A percentile compares a stretch with the other conserved stretches of the same genome.
These are phyloP conservation scores for Micrastur ruficollis DNA, from an alignment of 2,797 vertebrate species.

Conservation along the genomic window DNA sequence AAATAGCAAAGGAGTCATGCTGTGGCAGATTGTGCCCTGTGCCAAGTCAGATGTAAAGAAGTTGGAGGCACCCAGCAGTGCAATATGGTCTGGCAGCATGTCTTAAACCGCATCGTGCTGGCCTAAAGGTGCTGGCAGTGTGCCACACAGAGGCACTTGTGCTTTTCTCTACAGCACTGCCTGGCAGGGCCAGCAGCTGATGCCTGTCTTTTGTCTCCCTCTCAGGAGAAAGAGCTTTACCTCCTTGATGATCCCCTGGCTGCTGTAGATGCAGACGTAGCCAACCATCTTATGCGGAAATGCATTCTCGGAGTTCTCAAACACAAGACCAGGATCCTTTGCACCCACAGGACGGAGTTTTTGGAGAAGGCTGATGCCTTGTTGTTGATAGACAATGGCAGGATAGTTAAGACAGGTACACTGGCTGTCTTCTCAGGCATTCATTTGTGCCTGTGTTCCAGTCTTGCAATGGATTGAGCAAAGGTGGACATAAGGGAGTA, in stretches of 20 bases:
- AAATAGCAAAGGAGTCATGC: background rate
- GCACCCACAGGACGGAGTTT: conserved; percentile 91
- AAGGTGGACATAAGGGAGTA: background rate
- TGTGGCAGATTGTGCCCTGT: background rate
- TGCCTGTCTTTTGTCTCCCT: background rate
- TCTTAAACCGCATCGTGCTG: background rate
- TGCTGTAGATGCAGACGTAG: conserved; percentile 91
- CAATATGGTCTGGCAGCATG: background rate
- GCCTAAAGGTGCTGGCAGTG: background rate
- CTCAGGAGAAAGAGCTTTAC: conserved; percentile 91
- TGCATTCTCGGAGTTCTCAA: conserved; percentile 87
- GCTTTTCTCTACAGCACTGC: background rate
- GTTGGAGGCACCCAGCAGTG: background rate
- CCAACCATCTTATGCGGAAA: conserved; percentile 87
- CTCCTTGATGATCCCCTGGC: conserved; percentile 95
- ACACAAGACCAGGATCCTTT: conserved; percentile 90
- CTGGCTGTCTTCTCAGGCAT: background rate
- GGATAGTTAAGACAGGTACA: conserved; percentile 84
- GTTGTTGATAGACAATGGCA: conserved; percentile 88
- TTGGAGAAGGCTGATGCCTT: conserved; percentile 85
- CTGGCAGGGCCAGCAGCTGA: background rate
- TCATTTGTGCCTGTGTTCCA: background rate
- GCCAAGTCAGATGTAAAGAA: background rate
- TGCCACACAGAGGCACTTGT: background rate
- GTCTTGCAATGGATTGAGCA: background rate